phyloP scores from a whole-genome alignment of 1,140 invertebrate genomes.

The Heterodera carotae region DNA sequence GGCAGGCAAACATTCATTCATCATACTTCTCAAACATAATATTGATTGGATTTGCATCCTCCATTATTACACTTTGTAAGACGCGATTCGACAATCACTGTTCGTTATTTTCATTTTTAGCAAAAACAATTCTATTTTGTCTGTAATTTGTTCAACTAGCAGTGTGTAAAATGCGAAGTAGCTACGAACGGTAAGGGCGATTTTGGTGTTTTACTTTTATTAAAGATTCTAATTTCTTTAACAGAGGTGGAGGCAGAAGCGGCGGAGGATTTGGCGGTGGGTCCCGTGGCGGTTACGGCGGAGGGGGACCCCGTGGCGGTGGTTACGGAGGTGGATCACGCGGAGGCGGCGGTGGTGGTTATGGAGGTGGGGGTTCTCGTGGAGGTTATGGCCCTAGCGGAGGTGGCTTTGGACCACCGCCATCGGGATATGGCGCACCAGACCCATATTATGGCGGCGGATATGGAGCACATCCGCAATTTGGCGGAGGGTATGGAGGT shows the following conservation, averaged over 20 bases:
- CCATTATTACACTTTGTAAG: too few species aligned
- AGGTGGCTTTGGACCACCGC: constrained; percentile 13
- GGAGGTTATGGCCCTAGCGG: constrained; percentile 10
- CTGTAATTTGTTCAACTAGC: background rate
- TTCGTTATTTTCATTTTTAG: too few species aligned
- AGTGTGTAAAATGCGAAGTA: constrained; percentile 6
- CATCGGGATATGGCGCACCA: background rate
- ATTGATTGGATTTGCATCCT: too few species aligned
- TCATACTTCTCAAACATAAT: too few species aligned
- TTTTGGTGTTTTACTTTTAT: background rate
- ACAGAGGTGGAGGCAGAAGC: background rate
- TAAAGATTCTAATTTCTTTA: background rate
- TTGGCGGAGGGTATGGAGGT: constrained; percentile 40
- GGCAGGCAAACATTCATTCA: too few species aligned
- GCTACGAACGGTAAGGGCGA: background rate
- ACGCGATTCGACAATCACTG: too few species aligned
- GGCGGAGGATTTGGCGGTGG: constrained; percentile 19
- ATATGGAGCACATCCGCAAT: constrained; percentile 28
- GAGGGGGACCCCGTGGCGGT: background rate
- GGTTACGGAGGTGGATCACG: constrained; percentile 5
- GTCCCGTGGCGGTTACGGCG: constrained; percentile 6
- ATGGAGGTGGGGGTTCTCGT: constrained; percentile 7
- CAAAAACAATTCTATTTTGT: too few species aligned
- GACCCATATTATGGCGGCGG: constrained; percentile 24
- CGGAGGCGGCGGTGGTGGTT: constrained; percentile 17